phyloP scores from a whole-genome alignment of 2,888 invertebrate genomes.

The Ectobius pallidus region DNA sequence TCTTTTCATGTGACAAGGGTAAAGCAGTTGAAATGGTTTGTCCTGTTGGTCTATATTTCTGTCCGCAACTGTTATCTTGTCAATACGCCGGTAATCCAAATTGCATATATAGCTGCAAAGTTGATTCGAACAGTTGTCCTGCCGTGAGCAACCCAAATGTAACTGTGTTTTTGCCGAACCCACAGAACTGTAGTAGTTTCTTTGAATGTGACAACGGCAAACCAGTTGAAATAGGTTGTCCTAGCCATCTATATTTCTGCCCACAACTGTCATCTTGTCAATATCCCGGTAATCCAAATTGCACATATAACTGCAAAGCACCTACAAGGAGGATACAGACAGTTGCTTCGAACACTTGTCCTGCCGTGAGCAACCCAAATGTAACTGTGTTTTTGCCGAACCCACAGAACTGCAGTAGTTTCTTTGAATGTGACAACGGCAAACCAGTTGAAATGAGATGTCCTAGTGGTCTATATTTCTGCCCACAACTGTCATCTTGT shows the following conservation, averaged over 20 bases:
- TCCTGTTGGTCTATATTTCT: background rate
- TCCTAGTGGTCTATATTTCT: background rate
- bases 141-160: background rate
- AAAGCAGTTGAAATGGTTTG: background rate
- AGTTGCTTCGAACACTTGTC: background rate
- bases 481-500: background rate
- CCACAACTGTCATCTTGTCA: background rate
- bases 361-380: background rate
- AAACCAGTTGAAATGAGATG: background rate
- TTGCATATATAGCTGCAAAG: background rate
- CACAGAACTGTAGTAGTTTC: background rate
- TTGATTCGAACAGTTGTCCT: background rate
- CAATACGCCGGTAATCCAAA: background rate
- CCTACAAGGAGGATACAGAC: background rate
- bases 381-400: background rate
- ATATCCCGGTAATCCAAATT: background rate
- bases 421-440: background rate
- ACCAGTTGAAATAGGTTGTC: background rate
- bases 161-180: background rate
- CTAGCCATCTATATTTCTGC: background rate
- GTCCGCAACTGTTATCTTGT: background rate
- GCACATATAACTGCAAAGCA: background rate
- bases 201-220: background rate
- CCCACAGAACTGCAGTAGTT: background rate
- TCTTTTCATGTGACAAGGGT: background rate